Base-by-base conservation (phyloP, 1,140 invertebrate genomes). In the Lepidurus packardi region DNA sequence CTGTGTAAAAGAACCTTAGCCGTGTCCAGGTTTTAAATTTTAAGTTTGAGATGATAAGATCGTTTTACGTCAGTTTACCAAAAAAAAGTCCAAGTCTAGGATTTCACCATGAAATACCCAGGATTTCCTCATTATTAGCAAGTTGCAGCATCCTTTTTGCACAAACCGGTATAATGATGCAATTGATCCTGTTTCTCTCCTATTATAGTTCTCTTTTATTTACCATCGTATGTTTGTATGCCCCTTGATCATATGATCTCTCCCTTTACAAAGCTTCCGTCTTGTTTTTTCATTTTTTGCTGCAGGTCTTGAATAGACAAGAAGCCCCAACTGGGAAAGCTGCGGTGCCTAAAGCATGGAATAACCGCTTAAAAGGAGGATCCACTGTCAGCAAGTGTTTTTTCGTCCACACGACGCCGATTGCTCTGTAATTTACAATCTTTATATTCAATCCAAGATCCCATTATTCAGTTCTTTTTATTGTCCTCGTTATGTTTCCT, bases 71-170 rank as follows among this genome's bases (percentile, higher is more conserved):
- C 16, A 13, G 16, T 65, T 65, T 65, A 1, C 10, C 53, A 65
- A 9, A n/a, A 2, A 13, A 65, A 65, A 65, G 21, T 0, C 6
- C 8, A 16, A 13, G 21, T 13, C 53, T 65, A 65, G 16, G 53
- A 65, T 65, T 65, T n/a, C 53, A 65, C 16, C 16, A 65, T 9
- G 21, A 13, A 65, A 65, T 21, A 65, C 53, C 53, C 53, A 65
- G 53, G 53, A 65, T 65, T 65, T 65, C 53, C 53, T 65, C 53
- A 65, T 65, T 65, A 65, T 65, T 65, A 13, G 53, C 53, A 65
- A 65, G 16, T 65, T 21, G 3, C 53, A 65, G 53, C 53, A 65
- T 65, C 53, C 53, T 65, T 65, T 65, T 65, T 65, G 53, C 53
- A 16, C 53, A 7, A 4, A 13, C 53, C 53, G 53, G 53, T 65